phyloP scores from a whole-genome alignment of 1,140 invertebrate species.

The Hesperophylax magnus region DNA sequence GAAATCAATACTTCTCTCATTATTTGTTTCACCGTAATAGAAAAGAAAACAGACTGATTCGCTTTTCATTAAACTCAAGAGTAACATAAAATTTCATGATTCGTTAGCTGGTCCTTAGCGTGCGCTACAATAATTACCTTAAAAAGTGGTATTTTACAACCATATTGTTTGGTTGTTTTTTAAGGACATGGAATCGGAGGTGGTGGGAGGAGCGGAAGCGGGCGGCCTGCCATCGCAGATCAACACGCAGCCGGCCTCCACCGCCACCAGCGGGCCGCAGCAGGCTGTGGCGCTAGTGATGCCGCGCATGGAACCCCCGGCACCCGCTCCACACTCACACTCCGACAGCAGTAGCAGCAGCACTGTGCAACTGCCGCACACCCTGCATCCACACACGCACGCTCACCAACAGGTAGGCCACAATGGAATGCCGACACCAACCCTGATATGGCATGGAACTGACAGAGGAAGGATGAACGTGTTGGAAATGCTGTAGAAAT shows the following conservation, averaged over 20 bases:
- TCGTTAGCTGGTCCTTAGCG: too few relatives aligned
- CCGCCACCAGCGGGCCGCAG: constrained; percentile 65
- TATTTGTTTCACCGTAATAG: too few relatives aligned
- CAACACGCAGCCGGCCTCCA: constrained; percentile 65
- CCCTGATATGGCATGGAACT: too few relatives aligned
- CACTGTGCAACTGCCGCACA: background rate
- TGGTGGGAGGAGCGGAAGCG: constrained; percentile 61
- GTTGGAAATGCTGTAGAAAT: too few relatives aligned
- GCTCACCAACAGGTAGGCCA: constrained; percentile 40
- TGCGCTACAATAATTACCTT: too few relatives aligned
- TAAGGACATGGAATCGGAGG: constrained; percentile 70
- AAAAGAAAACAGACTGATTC: too few relatives aligned
- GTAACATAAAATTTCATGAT: too few relatives aligned
- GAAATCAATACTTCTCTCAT: too few relatives aligned
- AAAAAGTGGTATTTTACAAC: too few relatives aligned
- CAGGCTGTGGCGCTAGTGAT: constrained; percentile 80
- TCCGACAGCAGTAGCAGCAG: constrained; percentile 1
- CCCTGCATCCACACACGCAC: constrained; percentile 22
- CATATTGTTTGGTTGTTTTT: constrained; percentile 22
- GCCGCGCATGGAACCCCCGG: constrained; percentile 77
- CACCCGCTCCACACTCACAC: constrained; percentile 56
- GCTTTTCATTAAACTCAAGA: too few relatives aligned
- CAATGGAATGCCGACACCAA: background rate
- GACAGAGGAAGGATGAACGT: too few relatives aligned
- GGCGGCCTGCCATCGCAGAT: constrained; percentile 60